Evolutionary conservation across 2,113 vertebrate species (phyloP).

Genomic region (Trematocara stigmaticum): DNA sequence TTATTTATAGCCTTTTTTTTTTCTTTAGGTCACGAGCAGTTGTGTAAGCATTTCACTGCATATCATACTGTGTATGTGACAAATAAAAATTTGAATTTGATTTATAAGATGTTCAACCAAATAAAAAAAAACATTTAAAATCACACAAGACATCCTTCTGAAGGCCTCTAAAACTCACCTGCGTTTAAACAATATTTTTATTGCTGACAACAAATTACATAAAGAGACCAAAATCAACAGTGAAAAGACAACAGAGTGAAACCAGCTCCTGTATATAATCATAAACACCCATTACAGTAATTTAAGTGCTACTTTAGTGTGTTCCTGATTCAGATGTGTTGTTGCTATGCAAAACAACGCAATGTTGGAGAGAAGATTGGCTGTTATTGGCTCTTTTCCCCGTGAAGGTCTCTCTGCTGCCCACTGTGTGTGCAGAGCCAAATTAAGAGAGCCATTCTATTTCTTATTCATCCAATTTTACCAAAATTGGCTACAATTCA

Average conservation of each 20-base stretch:
- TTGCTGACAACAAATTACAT: not conserved
- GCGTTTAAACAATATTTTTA: not conserved
- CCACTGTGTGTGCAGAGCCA: not conserved
- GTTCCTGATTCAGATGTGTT: not conserved
- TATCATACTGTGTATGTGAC: too few relatives aligned
- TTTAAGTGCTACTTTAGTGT: not conserved
- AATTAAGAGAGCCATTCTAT: not conserved
- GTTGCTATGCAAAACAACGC: not conserved
- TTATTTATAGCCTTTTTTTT: too few relatives aligned
- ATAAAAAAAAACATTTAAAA: not conserved
- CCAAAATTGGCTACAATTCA: not conserved
- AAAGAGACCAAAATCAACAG: not conserved
- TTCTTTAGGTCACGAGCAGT: too few relatives aligned
- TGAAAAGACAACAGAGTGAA: not conserved
- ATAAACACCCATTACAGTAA: not conserved
- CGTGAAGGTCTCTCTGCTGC: not conserved
- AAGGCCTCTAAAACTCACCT: not conserved
- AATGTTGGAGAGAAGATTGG: not conserved
- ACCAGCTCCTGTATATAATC: not conserved
- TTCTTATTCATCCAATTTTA: not conserved
- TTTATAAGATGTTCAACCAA: not conserved
- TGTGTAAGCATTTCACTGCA: too few relatives aligned
- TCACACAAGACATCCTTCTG: not conserved
- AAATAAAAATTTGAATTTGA: too few relatives aligned
- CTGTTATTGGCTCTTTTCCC: not conserved